A percentile compares a stretch with the other conserved stretches of the same genome.
phyloP scores from a whole-genome alignment of 2,113 vertebrate species.

The Acinonyx jubatus region DNA sequence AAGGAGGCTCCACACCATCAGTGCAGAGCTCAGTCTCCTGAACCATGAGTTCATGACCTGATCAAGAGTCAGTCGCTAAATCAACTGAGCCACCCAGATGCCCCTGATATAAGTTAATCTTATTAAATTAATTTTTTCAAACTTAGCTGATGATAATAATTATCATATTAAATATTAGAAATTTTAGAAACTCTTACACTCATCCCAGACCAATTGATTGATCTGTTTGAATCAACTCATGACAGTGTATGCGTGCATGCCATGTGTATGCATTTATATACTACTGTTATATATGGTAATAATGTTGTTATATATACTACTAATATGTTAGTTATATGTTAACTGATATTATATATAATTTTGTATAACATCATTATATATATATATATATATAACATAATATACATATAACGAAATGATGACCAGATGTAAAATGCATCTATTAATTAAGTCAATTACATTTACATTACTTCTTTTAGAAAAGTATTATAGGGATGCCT shows the following conservation, averaged over 20 bases:
- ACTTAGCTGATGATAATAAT: background rate
- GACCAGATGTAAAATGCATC: background rate
- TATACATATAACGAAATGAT: background rate
- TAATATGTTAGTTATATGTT: background rate
- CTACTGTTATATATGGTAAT: background rate
- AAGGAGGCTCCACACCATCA: too few relatives aligned
- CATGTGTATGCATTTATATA: background rate
- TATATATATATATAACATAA: background rate
- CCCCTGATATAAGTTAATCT: background rate
- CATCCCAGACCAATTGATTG: background rate
- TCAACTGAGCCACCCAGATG: too few relatives aligned
- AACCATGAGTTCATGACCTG: too few relatives aligned
- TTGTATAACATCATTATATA: too few relatives aligned
- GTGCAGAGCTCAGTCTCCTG: too few relatives aligned
- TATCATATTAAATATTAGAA: background rate
- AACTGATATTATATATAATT: background rate
- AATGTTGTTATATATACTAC: background rate
- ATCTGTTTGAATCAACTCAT: background rate
- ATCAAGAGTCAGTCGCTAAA: too few relatives aligned
- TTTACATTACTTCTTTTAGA: background rate
- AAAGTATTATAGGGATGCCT: background rate
- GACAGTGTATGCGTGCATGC: rapidly evolving
- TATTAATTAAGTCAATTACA: background rate
- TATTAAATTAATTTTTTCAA: background rate
- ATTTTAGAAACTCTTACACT: background rate